Conservation (phyloP, 2,888 invertebrate species). For the Rhamphomyia laevipes region DNA sequence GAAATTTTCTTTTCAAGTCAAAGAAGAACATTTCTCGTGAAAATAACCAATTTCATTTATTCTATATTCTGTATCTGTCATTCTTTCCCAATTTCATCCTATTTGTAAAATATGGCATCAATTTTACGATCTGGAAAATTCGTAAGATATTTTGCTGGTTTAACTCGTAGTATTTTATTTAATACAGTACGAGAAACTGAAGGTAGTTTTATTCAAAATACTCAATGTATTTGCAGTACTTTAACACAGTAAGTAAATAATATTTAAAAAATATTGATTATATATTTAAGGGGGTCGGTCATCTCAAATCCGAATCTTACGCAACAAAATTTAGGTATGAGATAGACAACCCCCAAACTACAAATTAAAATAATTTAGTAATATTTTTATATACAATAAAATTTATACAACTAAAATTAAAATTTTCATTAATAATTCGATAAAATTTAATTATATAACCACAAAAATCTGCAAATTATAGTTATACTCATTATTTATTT, state of each 20-base stretch:
- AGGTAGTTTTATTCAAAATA: conserved; percentile 42
- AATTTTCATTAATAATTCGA: background rate
- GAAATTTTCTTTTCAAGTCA: too few species aligned
- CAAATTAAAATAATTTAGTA: background rate
- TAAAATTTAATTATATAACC: background rate
- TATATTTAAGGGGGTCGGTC: too few species aligned
- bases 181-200: conserved; percentile 55
- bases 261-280: background rate
- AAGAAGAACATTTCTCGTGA: too few species aligned
- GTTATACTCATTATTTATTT: conserved; percentile 3
- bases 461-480: conserved; percentile 14
- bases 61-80: too few species aligned
- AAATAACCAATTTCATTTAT: too few species aligned
- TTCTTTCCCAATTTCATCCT: too few species aligned
- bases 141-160: conserved; percentile 59
- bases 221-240: conserved; percentile 41
- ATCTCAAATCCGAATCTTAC: conserved; percentile 20
- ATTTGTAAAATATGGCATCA: conserved; percentile 28
- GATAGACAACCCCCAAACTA: background rate
- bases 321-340: conserved; percentile 15
- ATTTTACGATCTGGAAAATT: conserved; percentile 56
- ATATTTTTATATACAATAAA: background rate
- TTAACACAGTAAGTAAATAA: conserved; percentile 36
- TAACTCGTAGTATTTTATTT: conserved; percentile 54
- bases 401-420: background rate